phyloP scores from a whole-genome alignment of 2,888 invertebrate species.

The Drosophila colorata region DNA sequence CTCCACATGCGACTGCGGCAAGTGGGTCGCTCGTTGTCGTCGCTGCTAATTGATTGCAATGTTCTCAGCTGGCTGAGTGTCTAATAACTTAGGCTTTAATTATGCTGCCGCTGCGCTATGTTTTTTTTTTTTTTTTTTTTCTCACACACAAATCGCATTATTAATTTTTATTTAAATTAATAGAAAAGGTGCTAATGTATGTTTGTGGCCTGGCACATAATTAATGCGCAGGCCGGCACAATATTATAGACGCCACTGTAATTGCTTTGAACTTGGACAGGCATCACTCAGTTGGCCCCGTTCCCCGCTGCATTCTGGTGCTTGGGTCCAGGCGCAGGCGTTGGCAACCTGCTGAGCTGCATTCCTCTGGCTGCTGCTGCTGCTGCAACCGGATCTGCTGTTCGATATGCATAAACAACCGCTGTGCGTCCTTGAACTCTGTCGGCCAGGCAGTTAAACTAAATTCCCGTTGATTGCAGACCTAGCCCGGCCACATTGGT shows the following conservation, averaged over 20 bases:
- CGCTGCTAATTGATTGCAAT: constrained; percentile 74
- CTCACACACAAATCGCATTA: constrained; percentile 59
- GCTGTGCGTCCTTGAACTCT: constrained; percentile 79
- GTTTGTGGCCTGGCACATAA: constrained; percentile 48
- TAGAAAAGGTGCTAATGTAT: constrained; percentile 75
- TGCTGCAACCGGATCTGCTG: constrained; percentile 64
- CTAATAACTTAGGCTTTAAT: constrained; percentile 77
- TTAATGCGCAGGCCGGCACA: constrained; percentile 55
- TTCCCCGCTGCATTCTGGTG: not conserved
- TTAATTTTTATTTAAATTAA: constrained; percentile 62
- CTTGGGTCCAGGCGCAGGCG: constrained; percentile 18
- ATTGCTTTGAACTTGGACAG: constrained; percentile 69
- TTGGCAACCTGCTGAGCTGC: constrained; percentile 66
- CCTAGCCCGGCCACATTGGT: not conserved
- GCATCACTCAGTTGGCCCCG: constrained; percentile 36
- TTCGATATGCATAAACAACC: constrained; percentile 62
- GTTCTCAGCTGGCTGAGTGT: constrained; percentile 64
- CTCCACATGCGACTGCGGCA: constrained; percentile 36
- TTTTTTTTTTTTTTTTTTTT: not conserved
- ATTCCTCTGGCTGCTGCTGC: constrained; percentile 48
- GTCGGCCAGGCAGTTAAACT: constrained; percentile 61
- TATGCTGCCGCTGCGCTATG: constrained; percentile 54
- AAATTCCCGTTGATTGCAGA: constrained; percentile 75
- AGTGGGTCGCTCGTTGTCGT: constrained; percentile 46
- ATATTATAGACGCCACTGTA: constrained; percentile 63